A percentile compares a stretch with the other conserved stretches of the same genome.
Evolutionary conservation across 2,797 vertebrate genomes (phyloP).

Genomic region (Helostoma temminkii): DNA sequence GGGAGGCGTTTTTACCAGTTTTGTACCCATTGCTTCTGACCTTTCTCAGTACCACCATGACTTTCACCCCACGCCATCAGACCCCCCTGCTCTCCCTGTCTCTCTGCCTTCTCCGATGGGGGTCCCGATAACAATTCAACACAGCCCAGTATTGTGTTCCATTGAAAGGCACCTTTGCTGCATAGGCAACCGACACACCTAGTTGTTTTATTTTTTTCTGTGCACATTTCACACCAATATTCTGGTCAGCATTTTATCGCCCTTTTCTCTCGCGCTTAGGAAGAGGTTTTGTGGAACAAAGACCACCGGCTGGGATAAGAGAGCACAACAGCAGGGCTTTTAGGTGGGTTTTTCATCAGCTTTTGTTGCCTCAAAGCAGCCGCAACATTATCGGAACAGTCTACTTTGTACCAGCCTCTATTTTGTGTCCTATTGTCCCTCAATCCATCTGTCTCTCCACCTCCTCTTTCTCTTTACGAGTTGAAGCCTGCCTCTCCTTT

Average conservation of each 20-base stretch:
- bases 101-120: conserved; percentile 45
- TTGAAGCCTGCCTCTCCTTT: conserved; percentile 61
- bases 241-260: conserved; percentile 45
- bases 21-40: conserved; percentile 62
- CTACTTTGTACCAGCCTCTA: conserved; percentile 67
- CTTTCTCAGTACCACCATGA: conserved; percentile 60
- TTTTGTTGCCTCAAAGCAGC: conserved; percentile 71
- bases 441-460: conserved; percentile 52
- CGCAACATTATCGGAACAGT: conserved; percentile 70
- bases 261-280: conserved; percentile 28
- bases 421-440: conserved; percentile 70
- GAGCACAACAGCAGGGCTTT: conserved; percentile 68
- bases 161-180: conserved; percentile 59
- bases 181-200: conserved; percentile 57
- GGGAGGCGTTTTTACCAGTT: conserved; percentile 50
- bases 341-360: conserved; percentile 63
- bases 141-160: conserved; percentile 51
- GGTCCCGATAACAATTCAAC: conserved; percentile 63
- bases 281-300: conserved; percentile 59
- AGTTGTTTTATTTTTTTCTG: conserved; percentile 20
- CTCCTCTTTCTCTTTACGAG: conserved; percentile 51
- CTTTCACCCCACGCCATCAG: conserved; percentile 40
- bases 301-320: conserved; percentile 80
- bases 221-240: conserved; percentile 42
- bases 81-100: conserved; percentile 41